Base-by-base conservation (phyloP, 1,140 invertebrate species). In the Plectrocnemia conspersa region DNA sequence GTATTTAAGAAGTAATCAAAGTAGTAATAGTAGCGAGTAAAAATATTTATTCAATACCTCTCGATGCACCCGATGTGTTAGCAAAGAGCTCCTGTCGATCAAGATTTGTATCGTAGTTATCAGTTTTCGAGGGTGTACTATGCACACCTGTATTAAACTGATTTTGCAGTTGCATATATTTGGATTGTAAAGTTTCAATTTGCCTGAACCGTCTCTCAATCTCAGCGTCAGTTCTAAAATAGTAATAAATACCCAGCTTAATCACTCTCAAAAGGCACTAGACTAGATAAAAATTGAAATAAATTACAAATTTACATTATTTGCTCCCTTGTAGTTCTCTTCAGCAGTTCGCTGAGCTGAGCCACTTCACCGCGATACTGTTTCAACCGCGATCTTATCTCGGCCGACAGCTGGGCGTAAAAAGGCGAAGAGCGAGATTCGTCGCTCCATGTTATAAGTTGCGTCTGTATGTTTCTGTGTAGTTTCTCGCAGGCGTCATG, bases 401-500 rank as follows among this genome's bases (percentile, higher is more conserved):
- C 75, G 6, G 76, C 75, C 2, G 82, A 84, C 22, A 83, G 64
- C 58, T 68, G 75, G 1, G 74, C 69, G 64, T 79, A 82, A 23
- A 72, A 67, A 54, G 78, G 70, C 4, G 77, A 79, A 1, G 68
- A 68, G 62, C 70, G 76, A 19, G 71, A 62, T 46, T 78, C 67
- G 50, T 70, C 70, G 61, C 80, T 75, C 27, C 83, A 71, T 19
- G 72, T 55, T 1, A 77, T 78, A 0, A 86, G 53, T 57, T 81
- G 75, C 57, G 80, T 77, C 67, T 82, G 78, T 33, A 86, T 80
- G 56, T 82, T 77, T 49, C 82, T 73, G 54, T 77, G 77, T 2
- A 85, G 62, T 45, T 78, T 78, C 63, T 84, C 80, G 61, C 83
- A 85, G 0, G 79, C 75, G 55, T 85, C 83, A 66, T 83, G 76